phyloP scores from a whole-genome alignment of 1,140 invertebrate genomes.

The Wasmannia auropunctata region DNA sequence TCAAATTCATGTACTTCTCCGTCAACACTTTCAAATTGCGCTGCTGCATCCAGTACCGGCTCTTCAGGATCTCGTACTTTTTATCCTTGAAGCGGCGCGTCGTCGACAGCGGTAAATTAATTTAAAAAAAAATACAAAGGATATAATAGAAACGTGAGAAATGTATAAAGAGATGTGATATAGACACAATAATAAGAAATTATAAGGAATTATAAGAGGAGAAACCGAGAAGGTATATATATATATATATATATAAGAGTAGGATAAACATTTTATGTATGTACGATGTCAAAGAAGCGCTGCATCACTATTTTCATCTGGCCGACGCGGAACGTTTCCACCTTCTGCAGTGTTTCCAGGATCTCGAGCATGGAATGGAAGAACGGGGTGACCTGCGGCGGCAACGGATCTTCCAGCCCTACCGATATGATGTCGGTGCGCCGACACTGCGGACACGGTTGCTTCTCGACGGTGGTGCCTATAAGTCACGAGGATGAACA shows the following conservation, averaged over 20 bases:
- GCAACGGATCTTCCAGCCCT: slow-evolving; percentile 38
- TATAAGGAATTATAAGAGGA: background rate
- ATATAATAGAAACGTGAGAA: background rate
- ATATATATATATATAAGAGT: too few relatives aligned
- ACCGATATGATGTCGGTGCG: background rate
- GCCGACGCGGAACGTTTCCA: slow-evolving; percentile 6
- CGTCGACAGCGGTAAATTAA: too few relatives aligned
- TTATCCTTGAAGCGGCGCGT: slow-evolving; percentile 47
- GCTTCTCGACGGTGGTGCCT: slow-evolving; percentile 47
- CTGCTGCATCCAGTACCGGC: background rate
- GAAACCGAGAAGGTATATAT: too few relatives aligned
- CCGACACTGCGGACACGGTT: slow-evolving; percentile 52
- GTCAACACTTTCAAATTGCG: background rate
- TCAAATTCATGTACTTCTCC: slow-evolving; percentile 27
- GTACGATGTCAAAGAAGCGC: slow-evolving; percentile 60
- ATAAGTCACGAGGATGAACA: too few relatives aligned
- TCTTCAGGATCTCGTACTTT: slow-evolving; percentile 61
- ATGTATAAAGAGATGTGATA: background rate
- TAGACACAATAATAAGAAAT: background rate
- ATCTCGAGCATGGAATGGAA: slow-evolving; percentile 29
- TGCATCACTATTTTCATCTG: slow-evolving; percentile 48
- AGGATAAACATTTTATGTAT: background rate
- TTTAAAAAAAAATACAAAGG: too few relatives aligned
- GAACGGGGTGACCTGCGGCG: slow-evolving; percentile 18
- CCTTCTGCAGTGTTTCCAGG: slow-evolving; percentile 29